These are phyloP conservation scores for Struthio camelus DNA, from an alignment of 2,113 vertebrate species.

Conservation along the genomic window DNA sequence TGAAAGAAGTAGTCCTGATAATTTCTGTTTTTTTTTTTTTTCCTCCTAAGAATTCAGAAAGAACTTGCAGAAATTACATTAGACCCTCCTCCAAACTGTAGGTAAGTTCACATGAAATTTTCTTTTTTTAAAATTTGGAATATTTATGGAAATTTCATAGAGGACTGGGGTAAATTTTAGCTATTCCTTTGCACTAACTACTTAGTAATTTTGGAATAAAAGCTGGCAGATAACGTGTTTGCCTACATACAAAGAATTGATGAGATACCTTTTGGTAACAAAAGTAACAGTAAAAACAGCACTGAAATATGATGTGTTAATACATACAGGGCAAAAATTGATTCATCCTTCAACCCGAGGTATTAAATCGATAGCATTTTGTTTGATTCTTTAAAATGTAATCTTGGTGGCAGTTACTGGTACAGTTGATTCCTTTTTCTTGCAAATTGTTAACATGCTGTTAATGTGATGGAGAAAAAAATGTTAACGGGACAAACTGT, in stretches of 20 bases:
- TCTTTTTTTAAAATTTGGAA: slow-evolving; percentile 58
- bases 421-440: slow-evolving; percentile 28
- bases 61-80: slow-evolving; percentile 99
- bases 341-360: neutral
- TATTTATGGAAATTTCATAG: neutral
- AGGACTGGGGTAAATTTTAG: neutral
- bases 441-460: slow-evolving; percentile 17
- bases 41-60: slow-evolving; percentile 92
- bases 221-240: neutral
- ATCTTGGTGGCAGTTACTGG: neutral
- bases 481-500: neutral
- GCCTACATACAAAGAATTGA: neutral
- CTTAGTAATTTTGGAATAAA: slow-evolving; percentile 3
- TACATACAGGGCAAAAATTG: neutral
- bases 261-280: neutral
- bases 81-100: slow-evolving; percentile 98
- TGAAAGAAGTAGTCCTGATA: slow-evolving; percentile 6
- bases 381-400: slow-evolving; percentile 25
- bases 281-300: neutral
- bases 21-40: slow-evolving; percentile 33
- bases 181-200: neutral
- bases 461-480: slow-evolving; percentile 23
- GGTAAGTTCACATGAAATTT: slow-evolving; percentile 83
- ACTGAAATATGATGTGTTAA: neutral
- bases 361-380: slow-evolving; percentile 26